Evolutionary conservation across 2,888 invertebrate genomes (phyloP).

Genomic region (Mythimna loreyi): DNA sequence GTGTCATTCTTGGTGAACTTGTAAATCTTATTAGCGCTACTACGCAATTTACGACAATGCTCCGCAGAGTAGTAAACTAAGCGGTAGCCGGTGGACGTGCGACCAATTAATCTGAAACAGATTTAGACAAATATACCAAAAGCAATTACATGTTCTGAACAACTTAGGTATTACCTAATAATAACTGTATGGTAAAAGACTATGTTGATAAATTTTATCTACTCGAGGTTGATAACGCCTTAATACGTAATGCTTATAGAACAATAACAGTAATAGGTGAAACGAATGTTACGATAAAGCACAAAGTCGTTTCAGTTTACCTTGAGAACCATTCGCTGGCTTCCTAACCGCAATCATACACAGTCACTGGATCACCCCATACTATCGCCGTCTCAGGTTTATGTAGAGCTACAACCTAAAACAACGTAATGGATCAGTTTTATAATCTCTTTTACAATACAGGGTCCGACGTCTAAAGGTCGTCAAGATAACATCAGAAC

Average conservation of each 20-base stretch:
- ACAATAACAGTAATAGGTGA: constrained; percentile 1
- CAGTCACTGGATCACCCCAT: constrained; percentile 91
- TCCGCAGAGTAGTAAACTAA: constrained; percentile 91
- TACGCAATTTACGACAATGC: constrained; percentile 69
- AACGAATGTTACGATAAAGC: constrained; percentile 8
- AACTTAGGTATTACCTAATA: constrained; percentile 4
- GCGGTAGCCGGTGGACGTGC: constrained; percentile 86
- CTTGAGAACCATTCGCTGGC: constrained; percentile 94
- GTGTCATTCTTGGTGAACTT: constrained; percentile 81
- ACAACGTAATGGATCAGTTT: constrained; percentile 17
- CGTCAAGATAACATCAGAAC: no score
- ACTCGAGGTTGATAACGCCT: constrained; percentile 37
- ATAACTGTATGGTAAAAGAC: constrained; percentile 14
- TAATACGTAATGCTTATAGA: background rate
- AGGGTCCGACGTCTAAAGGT: no score
- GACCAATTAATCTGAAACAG: constrained; percentile 85
- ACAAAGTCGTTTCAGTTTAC: constrained; percentile 65
- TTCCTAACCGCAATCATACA: constrained; percentile 94
- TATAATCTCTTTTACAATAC: no score
- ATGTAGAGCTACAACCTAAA: constrained; percentile 75
- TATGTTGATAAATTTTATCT: constrained; percentile 37
- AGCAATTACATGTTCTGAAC: background rate
- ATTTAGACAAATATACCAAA: constrained; percentile 2
- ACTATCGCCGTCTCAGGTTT: constrained; percentile 85
- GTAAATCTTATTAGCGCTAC: constrained; percentile 67